Evolutionary conservation across 2,797 vertebrate species (phyloP).

Genomic region (Sebastes itinus): DNA sequence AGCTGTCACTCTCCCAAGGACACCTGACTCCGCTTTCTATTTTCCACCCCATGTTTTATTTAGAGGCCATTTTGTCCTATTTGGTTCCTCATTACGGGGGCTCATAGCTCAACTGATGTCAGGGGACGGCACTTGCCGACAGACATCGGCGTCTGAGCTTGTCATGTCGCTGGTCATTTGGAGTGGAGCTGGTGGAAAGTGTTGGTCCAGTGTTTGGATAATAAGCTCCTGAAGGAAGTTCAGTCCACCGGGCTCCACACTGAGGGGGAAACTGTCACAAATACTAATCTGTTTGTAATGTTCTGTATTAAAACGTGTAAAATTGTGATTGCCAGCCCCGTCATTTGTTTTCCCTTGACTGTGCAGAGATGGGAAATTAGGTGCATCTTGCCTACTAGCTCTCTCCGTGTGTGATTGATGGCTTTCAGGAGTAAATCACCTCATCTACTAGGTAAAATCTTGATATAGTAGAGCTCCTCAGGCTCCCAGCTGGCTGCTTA

Average conservation of each 20-base stretch:
- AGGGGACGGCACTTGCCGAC: slow-evolving; percentile 18
- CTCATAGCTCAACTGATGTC: slow-evolving; percentile 68
- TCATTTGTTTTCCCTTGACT: slow-evolving; percentile 43
- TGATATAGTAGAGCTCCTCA: slow-evolving; percentile 75
- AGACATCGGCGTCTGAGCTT: slow-evolving; percentile 13
- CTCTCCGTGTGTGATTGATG: slow-evolving; percentile 75
- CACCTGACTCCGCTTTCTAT: slow-evolving; percentile 70
- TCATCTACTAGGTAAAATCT: slow-evolving; percentile 81
- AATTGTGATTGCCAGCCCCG: slow-evolving; percentile 15
- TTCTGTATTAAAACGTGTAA: slow-evolving; percentile 12
- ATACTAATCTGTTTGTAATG: slow-evolving; percentile 17
- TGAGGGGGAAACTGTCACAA: slow-evolving; percentile 2
- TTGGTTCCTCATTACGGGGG: slow-evolving; percentile 73
- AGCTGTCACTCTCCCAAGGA: slow-evolving; percentile 81
- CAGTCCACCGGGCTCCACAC: background rate
- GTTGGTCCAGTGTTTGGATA: slow-evolving; percentile 19
- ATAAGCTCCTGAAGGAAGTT: slow-evolving; percentile 40
- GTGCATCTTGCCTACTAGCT: slow-evolving; percentile 62
- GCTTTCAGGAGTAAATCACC: slow-evolving; percentile 79
- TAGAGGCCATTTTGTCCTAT: slow-evolving; percentile 81
- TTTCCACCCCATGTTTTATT: slow-evolving; percentile 84
- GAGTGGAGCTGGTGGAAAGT: slow-evolving; percentile 4
- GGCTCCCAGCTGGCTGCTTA: slow-evolving; percentile 78
- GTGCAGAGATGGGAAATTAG: slow-evolving; percentile 64
- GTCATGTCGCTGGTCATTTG: slow-evolving; percentile 38